Base-by-base conservation (phyloP, 1,140 invertebrate species). In the Aporrectodea caliginosa region DNA sequence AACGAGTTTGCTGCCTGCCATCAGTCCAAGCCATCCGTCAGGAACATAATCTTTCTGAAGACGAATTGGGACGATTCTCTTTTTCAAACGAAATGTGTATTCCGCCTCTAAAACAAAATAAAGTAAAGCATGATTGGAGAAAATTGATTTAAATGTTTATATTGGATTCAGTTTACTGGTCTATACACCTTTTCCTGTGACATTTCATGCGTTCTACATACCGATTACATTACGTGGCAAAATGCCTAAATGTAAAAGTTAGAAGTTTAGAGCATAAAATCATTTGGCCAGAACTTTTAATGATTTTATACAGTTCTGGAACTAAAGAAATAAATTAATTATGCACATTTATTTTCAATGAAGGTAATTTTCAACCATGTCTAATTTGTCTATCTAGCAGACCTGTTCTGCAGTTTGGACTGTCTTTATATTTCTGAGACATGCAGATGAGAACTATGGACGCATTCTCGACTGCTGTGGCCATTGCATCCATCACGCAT, bases 401-500 rank as follows among this genome's bases (percentile, higher is more conserved):
- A 81, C 80, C 80, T 72, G 81, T 80, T 68, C 83, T 73, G 73
- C 83, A 83, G 77, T 83, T 81, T 14, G 80, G 77, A 75, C 80
- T 82, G 43, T 82, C 79, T 43, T 83, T 83, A 69, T 83, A 83
- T 35, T 80, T 82, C 73, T 83, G 79, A 69, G 82, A 80, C 78
- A 83, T 77, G 43, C 80, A 81, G 69, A 83, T 80, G 16, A 83
- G 22, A 16, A 83, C 79, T 31, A 81, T 77, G 2, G 73, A 22
- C 1, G 80, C 81, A 0, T 83, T 78, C 35, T 83, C 83, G 0
- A 83, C 80, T 0, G 82, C 83, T 35, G 77, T 76, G 1, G 82
- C 83, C 83, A 83, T 83, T 0, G 80, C 75, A 32, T 83, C 79
- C 68, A 83, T 43, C 22, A 79, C 77, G n/a, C 76, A 81, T 1